A percentile compares a stretch with the other conserved stretches of the same genome.
phyloP scores from a whole-genome alignment of 2,888 invertebrate species.

The Euzophera pinguis region DNA sequence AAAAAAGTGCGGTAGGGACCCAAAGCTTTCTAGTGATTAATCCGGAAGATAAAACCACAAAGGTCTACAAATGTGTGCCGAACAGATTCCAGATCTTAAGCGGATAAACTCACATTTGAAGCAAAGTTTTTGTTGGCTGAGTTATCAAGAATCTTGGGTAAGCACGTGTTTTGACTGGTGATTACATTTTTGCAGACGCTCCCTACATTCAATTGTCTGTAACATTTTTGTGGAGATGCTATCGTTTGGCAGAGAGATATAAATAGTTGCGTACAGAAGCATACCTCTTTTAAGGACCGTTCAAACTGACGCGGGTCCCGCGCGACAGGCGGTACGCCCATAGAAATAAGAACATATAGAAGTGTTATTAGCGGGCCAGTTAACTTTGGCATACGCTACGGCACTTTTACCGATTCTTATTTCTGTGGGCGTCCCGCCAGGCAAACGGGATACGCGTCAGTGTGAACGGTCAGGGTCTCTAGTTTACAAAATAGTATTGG shows the following conservation, averaged over 20 bases:
- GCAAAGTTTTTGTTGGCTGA: conserved; percentile 55
- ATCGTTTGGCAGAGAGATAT: conserved; percentile 31
- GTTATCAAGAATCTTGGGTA: conserved; percentile 55
- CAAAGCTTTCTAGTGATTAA: conserved; percentile 64
- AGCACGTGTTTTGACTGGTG: conserved; percentile 71
- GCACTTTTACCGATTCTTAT: too few species aligned
- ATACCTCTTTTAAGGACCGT: too few species aligned
- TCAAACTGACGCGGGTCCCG: too few species aligned
- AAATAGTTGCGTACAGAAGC: background rate
- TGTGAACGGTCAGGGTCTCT: too few species aligned
- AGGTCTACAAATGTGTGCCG: conserved; percentile 71
- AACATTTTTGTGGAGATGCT: conserved; percentile 41
- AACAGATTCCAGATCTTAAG: conserved; percentile 73
- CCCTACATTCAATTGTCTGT: conserved; percentile 49
- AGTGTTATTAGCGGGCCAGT: too few species aligned
- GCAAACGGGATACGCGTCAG: too few species aligned
- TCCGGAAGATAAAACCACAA: conserved; percentile 65
- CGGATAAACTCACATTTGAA: conserved; percentile 69
- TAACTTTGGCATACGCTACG: too few species aligned
- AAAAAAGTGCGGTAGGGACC: conserved; percentile 56
- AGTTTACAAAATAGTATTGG: too few species aligned
- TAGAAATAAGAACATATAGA: too few species aligned
- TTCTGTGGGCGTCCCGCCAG: too few species aligned
- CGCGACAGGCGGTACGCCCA: too few species aligned
- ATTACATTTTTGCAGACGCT: conserved; percentile 51